Evolutionary conservation across 2,888 invertebrate genomes (phyloP).

Genomic region (Drosophila kambysellisi): DNA sequence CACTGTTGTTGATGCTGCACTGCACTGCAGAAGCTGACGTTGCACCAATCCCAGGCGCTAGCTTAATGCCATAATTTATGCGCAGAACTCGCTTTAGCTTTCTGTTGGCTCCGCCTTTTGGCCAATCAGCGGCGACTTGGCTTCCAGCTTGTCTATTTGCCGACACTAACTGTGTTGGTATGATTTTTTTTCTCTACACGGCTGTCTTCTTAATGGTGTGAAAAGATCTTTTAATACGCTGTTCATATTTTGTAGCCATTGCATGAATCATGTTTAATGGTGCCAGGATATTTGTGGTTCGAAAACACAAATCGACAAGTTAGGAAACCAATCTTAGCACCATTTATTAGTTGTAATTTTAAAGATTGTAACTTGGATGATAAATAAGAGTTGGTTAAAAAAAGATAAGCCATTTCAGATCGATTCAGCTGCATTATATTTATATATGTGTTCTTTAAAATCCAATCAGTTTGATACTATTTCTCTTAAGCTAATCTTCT

Average conservation of each 20-base stretch:
- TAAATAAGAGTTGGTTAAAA: neutral
- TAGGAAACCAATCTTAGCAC: neutral
- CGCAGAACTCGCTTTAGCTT: slow-evolving; percentile 65
- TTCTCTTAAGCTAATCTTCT: neutral
- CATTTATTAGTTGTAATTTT: neutral
- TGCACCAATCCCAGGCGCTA: slow-evolving; percentile 82
- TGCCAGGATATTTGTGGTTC: neutral
- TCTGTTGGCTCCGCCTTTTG: slow-evolving; percentile 74
- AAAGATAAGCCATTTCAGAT: neutral
- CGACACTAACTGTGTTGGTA: slow-evolving; percentile 20
- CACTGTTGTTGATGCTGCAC: slow-evolving; percentile 32
- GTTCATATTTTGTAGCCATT: neutral
- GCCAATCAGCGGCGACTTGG: slow-evolving; percentile 68
- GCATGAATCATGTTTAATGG: neutral
- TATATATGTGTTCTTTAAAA: neutral
- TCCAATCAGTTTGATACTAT: neutral
- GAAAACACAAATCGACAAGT: neutral
- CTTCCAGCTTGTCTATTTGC: slow-evolving; percentile 54
- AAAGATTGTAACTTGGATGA: neutral
- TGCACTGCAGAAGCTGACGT: slow-evolving; percentile 29
- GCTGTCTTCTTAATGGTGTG: slow-evolving; percentile 39
- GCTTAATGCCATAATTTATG: slow-evolving; percentile 82
- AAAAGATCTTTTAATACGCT: slow-evolving; percentile 32
- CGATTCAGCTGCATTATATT: neutral
- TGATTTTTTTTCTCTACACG: slow-evolving; percentile 4